phyloP scores from a whole-genome alignment of 92 coral and sea anemone genomes.

The Palythoa caribaeorum region DNA sequence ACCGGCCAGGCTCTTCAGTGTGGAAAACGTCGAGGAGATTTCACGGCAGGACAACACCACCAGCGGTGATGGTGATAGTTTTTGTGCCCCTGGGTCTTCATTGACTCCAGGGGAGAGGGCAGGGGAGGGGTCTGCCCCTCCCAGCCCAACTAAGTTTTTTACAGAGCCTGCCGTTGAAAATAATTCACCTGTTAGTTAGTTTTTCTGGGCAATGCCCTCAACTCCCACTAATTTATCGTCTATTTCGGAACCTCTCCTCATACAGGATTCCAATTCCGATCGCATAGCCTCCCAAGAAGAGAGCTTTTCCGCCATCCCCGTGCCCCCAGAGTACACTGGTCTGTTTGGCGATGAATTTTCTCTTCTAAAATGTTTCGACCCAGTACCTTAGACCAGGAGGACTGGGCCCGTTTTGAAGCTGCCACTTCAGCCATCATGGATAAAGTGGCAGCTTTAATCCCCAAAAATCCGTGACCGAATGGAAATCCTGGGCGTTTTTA shows the following conservation, averaged over 20 bases:
- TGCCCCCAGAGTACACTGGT: not conserved
- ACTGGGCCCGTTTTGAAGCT: conserved; percentile 2
- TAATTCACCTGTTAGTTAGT: not conserved
- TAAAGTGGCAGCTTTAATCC: not conserved
- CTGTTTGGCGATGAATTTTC: not conserved
- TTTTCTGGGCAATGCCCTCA: not conserved
- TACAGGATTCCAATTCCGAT: not conserved
- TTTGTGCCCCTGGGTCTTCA: not conserved
- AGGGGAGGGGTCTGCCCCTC: not conserved
- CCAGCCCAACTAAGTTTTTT: not conserved
- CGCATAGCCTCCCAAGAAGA: too few relatives aligned
- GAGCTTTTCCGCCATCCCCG: not conserved
- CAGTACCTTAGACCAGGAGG: conserved; percentile 6
- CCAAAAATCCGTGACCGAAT: not conserved
- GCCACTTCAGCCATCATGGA: not conserved
- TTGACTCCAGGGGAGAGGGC: not conserved
- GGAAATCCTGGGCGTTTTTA: not conserved
- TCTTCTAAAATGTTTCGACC: not conserved
- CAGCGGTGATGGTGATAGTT: not conserved
- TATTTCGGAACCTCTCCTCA: not conserved
- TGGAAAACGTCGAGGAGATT: not conserved
- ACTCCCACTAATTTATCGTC: not conserved
- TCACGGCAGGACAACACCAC: not conserved
- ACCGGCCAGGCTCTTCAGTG: not conserved
- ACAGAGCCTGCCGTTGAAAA: not conserved